phyloP scores from a whole-genome alignment of 1,140 invertebrate species.

The Drosophila ambigua region DNA sequence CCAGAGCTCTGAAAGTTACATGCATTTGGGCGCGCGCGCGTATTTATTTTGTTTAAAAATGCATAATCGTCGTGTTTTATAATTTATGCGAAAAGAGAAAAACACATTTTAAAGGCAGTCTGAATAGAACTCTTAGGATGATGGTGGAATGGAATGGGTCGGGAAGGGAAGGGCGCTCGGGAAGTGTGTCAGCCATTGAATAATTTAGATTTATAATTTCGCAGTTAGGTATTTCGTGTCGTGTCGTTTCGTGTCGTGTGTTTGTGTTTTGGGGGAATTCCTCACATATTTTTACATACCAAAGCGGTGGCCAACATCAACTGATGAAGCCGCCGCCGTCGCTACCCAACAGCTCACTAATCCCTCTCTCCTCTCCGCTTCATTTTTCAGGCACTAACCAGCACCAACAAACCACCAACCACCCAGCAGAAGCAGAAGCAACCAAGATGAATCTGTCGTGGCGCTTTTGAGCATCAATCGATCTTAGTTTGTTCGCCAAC shows the following conservation, averaged over 20 bases:
- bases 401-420: constrained; percentile 39
- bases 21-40: constrained; percentile 62
- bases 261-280: constrained; percentile 61
- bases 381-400: constrained; percentile 61
- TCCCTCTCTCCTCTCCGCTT: constrained; percentile 34
- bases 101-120: constrained; percentile 23
- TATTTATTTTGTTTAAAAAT: constrained; percentile 67
- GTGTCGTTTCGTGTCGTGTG: constrained; percentile 7
- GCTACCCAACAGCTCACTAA: constrained; percentile 50
- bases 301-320: constrained; percentile 27
- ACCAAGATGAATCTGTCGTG: constrained; percentile 72
- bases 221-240: constrained; percentile 61
- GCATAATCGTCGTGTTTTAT: constrained; percentile 69
- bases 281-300: constrained; percentile 79
- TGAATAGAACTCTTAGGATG: constrained; percentile 41
- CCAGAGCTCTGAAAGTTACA: constrained; percentile 70
- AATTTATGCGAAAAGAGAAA: constrained; percentile 62
- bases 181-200: constrained; percentile 66
- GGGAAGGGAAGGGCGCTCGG: constrained; percentile 8
- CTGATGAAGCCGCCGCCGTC: constrained; percentile 48
- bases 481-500: constrained; percentile 57
- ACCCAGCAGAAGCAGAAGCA: constrained; percentile 47
- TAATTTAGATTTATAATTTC: constrained; percentile 77
- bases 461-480: constrained; percentile 66
- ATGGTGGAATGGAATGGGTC: background rate